Evolutionary conservation across 2,888 invertebrate genomes (phyloP).

Genomic region (Apotomis betuletana): DNA sequence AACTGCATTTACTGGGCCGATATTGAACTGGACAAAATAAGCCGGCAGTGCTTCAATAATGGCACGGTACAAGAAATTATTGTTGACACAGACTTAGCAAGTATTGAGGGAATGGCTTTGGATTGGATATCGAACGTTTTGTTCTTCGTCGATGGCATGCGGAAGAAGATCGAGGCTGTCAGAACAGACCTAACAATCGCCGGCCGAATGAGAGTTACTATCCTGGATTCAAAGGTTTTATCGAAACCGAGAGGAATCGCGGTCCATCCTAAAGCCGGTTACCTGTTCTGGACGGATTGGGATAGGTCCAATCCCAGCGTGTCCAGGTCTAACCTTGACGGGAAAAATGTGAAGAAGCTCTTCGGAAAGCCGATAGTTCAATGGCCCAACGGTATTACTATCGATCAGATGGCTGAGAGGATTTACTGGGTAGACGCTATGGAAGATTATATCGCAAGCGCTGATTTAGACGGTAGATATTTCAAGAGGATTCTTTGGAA

Average conservation of each 20-base stretch:
- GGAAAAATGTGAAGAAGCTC: constrained; percentile 85
- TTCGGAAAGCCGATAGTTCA: constrained; percentile 87
- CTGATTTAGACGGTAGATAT: constrained; percentile 87
- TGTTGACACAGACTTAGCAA: constrained; percentile 88
- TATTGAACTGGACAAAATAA: constrained; percentile 90
- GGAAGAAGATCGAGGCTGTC: constrained; percentile 91
- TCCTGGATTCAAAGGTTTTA: constrained; percentile 86
- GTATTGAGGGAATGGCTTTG: constrained; percentile 94
- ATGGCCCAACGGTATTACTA: constrained; percentile 94
- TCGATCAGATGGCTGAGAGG: constrained; percentile 91
- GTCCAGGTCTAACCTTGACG: constrained; percentile 91
- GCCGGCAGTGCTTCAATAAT: constrained; percentile 89
- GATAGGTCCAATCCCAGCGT: constrained; percentile 90
- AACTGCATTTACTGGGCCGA: constrained; percentile 96
- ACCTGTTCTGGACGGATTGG: constrained; percentile 95
- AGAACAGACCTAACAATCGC: constrained; percentile 83
- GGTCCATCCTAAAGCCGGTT: constrained; percentile 91
- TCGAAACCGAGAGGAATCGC: constrained; percentile 91
- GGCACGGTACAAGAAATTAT: constrained; percentile 86
- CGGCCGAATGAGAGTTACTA: constrained; percentile 89
- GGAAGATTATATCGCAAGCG: constrained; percentile 91
- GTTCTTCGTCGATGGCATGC: constrained; percentile 93
- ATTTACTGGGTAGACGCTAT: constrained; percentile 95
- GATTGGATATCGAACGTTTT: constrained; percentile 95
- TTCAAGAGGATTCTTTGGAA: constrained; percentile 87